phyloP scores from a whole-genome alignment of 2,113 vertebrate species.

The Pedetes capensis region DNA sequence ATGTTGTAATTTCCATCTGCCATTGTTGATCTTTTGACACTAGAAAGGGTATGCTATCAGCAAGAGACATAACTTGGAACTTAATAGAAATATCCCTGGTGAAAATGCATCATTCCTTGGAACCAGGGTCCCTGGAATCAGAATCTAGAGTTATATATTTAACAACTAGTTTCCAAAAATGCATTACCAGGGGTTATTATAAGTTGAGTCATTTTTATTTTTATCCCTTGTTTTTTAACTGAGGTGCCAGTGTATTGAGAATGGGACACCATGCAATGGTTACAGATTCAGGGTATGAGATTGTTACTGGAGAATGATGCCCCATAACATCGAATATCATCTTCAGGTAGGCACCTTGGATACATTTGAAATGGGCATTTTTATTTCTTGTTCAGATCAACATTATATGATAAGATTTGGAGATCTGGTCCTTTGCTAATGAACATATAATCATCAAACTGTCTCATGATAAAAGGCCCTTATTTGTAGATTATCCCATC shows the following conservation, averaged over 20 bases:
- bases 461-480: background rate
- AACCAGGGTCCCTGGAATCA: too few species aligned
- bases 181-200: too few species aligned
- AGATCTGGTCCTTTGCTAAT: background rate
- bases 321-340: background rate
- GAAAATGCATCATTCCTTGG: too few species aligned
- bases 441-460: background rate
- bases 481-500: background rate
- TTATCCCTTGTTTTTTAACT: background rate
- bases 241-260: background rate
- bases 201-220: background rate
- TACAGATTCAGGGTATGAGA: background rate
- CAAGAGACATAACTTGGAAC: too few species aligned
- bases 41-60: too few species aligned
- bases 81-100: too few species aligned
- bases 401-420: background rate
- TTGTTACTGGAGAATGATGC: background rate
- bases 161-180: too few species aligned
- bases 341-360: background rate
- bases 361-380: too few species aligned
- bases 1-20: too few species aligned
- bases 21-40: too few species aligned
- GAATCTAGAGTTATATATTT: too few species aligned
- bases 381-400: too few species aligned
- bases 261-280: background rate